Evolutionary conservation across 2,797 vertebrate species (phyloP).

Genomic region (Enteromius trimaculatus): DNA sequence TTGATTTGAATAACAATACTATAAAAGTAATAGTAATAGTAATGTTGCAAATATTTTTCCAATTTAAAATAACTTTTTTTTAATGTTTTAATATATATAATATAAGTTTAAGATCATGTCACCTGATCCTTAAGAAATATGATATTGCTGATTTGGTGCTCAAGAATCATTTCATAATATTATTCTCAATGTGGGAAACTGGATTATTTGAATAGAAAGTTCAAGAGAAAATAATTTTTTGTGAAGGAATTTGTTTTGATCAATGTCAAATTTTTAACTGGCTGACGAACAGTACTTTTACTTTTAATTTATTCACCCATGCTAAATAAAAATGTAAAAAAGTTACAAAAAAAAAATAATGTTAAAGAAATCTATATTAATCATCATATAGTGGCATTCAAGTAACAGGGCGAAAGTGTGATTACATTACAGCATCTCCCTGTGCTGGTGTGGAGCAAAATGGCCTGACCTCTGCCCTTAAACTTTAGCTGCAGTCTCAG

Average conservation of each 20-base stretch:
- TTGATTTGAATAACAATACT: not conserved
- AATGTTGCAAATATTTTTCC: not conserved
- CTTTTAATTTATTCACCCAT: not conserved
- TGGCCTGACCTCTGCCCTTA: constrained; percentile 52
- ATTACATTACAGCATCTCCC: not conserved
- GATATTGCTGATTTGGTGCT: not conserved
- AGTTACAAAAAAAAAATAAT: not conserved
- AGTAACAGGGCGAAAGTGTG: not conserved
- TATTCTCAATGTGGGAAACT: not conserved
- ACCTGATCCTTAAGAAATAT: not conserved
- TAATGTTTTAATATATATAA: not conserved
- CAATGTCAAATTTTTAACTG: not conserved
- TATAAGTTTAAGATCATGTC: too few relatives aligned
- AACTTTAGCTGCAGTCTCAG: constrained; percentile 47
- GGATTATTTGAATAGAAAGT: not conserved
- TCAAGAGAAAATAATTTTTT: not conserved
- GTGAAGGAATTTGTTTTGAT: not conserved
- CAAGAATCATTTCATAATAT: not conserved
- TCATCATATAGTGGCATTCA: not conserved
- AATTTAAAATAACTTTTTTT: not conserved
- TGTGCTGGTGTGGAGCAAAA: constrained; percentile 22
- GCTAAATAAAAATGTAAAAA: not conserved
- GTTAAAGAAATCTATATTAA: not conserved
- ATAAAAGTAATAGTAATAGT: not conserved
- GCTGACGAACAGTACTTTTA: not conserved